Base-by-base conservation (phyloP, 2,113 vertebrate genomes). In the Pleuronectes platessa region DNA sequence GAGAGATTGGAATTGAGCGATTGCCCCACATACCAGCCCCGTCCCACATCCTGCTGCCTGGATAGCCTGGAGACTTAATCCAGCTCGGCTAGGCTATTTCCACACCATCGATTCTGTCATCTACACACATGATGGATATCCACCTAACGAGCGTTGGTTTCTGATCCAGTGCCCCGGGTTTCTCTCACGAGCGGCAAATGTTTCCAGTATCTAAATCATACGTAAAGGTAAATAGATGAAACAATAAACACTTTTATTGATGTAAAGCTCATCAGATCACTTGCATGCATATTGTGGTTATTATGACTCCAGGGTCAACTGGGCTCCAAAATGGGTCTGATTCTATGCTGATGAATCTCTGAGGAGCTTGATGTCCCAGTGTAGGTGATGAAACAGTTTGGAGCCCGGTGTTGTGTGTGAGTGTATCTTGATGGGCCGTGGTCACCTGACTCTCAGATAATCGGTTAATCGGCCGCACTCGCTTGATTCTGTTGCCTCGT, bases 61-160 rank as follows among this genome's bases (percentile, higher is more conserved):
- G 83, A 90, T 91, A 87, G 93, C 94, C 95, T 78, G 90, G 90
- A 94, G 96, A 93, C 95, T 94, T 90, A 94, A 92, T 92, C 90
- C 88, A 87, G 88, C 84, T 92, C 83, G 85, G 88, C 91, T 80
- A 83, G 89, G 91, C 94, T 92, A 94, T 95, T 95, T 96, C 94
- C 94, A 93, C 94, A 86, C 87, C 93, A 95, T 95, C 87, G 95
- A 95, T 95, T 95, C 90, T 94, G 90, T 93, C 93, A 94, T 94
- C 90, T 92, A 92, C 90, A 93, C 92, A 86, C 91, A 93, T 93
- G 93, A 95, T 94, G 74, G 87, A 92, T 94, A 94, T 92, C 89
- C 90, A 86, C 88, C 87, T 86, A 93, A 93, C 87, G 78, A 92
- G 90, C 91, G 75, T 89, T 89, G 79, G 82, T 81, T 75, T 76